Conservation (phyloP, 2,888 invertebrate species). For the Lypha dubia region DNA sequence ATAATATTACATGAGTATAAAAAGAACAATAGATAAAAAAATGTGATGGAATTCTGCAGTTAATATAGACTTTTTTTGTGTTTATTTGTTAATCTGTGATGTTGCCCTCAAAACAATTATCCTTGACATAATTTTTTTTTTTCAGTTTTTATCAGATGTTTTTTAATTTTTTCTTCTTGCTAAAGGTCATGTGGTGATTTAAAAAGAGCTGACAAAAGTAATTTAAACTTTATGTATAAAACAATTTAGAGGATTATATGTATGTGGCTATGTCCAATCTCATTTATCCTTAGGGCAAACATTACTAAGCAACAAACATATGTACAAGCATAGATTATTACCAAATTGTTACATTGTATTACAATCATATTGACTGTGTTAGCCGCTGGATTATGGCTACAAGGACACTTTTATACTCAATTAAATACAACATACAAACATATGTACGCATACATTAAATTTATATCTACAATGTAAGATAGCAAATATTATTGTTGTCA, state of each 20-base stretch:
- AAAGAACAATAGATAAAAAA: too few relatives aligned
- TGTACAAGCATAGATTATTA: not conserved
- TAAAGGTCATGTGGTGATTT: not conserved
- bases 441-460: too few relatives aligned
- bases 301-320: not conserved
- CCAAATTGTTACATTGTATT: not conserved
- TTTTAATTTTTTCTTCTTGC: not conserved
- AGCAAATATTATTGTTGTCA: not conserved
- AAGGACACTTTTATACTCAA: not conserved
- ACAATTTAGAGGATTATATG: not conserved
- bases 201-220: not conserved
- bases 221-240: not conserved
- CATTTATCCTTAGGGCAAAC: not conserved
- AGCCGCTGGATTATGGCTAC: not conserved
- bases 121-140: constrained; percentile 50
- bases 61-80: not conserved
- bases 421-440: not conserved
- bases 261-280: not conserved
- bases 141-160: too few relatives aligned
- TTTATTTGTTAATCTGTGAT: not conserved
- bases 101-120: constrained; percentile 37
- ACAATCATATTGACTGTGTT: not conserved
- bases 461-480: not conserved
- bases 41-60: not conserved
- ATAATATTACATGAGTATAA: not conserved